Conservation (phyloP, 2,888 invertebrate genomes). For the Tetropium fuscum region DNA sequence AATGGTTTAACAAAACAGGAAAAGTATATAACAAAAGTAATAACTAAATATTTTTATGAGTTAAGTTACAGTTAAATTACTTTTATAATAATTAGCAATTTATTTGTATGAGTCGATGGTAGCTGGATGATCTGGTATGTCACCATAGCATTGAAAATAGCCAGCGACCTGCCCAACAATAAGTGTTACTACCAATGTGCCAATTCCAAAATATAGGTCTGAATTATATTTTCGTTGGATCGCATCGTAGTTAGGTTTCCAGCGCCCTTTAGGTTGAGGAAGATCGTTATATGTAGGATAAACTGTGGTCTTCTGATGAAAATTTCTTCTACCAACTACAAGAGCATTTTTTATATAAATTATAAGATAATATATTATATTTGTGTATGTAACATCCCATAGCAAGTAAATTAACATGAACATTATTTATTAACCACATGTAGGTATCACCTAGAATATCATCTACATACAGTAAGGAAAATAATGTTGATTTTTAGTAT, state of each 20-base stretch:
- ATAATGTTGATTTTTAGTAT: no score
- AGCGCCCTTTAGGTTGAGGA: slow-evolving; percentile 82
- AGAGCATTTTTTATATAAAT: no score
- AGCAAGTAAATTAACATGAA: no score
- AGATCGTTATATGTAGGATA: slow-evolving; percentile 78
- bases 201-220: slow-evolving; percentile 72
- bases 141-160: slow-evolving; percentile 73
- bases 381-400: no score
- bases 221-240: slow-evolving; percentile 78
- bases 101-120: slow-evolving; percentile 53
- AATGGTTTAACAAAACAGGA: neutral
- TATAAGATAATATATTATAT: no score
- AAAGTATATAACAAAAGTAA: slow-evolving; percentile 19
- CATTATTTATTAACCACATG: no score
- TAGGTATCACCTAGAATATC: no score
- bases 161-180: slow-evolving; percentile 72
- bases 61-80: slow-evolving; percentile 27
- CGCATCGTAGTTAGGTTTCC: slow-evolving; percentile 77
- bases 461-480: no score
- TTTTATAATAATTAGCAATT: slow-evolving; percentile 23
- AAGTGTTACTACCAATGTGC: slow-evolving; percentile 66
- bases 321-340: slow-evolving; percentile 44
- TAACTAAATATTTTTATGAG: slow-evolving; percentile 37
- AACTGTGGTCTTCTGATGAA: slow-evolving; percentile 29
- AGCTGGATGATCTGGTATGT: slow-evolving; percentile 68